Evolutionary conservation across 1,140 invertebrate genomes (phyloP), one percentile per base, ranked within the genome.

Genomic region (Cherax destructor): DNA sequence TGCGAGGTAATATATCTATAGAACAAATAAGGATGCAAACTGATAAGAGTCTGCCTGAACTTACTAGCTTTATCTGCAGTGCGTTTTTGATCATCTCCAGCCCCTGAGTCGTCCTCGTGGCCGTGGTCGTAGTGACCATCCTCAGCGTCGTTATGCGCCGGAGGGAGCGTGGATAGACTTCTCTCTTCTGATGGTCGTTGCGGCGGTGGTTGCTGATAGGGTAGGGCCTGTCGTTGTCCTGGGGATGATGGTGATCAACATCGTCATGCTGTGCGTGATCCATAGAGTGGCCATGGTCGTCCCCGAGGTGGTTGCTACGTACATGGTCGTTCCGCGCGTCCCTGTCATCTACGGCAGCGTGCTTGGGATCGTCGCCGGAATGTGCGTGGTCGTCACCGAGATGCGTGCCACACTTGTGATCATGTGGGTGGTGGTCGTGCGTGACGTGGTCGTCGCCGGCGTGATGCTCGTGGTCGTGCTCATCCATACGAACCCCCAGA

Each of bases 221-320:
- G 69, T 30, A 30, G 6, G 69, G 24, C 69, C 69, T 74, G n/a
- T 74, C 24, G 69, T 24, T 52, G 50, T 59, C 21, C 18, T 18
- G 24, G 78, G 47, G 16, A 72, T 86, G 13, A 50, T 77, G 21
- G 72, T 56, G 74, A 74, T 74, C n/a, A 5, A 24, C 21, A n/a
- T 61, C 47, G 56, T 86, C 18, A 50, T 78, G 72, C 47, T 86
- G 3, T 18, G 24, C 9, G 50, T 86, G 21, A 49, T 86, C 85
- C 50, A 78, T 78, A 52, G 72, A 18, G n/a, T 56, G 21, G 74
- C 76, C 30, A 74, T 86, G 85, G 85, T 86, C 85, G 85, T 86
- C 72, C 21, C 18, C 76, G 50, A 77, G 52, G 56, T 86, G 74
- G 47, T 50, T 76, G 13, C 56, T 59, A 10, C 74, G 52, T 18